Evolutionary conservation across 2,797 vertebrate species (phyloP).

Genomic region (Trachops cirrhosus): DNA sequence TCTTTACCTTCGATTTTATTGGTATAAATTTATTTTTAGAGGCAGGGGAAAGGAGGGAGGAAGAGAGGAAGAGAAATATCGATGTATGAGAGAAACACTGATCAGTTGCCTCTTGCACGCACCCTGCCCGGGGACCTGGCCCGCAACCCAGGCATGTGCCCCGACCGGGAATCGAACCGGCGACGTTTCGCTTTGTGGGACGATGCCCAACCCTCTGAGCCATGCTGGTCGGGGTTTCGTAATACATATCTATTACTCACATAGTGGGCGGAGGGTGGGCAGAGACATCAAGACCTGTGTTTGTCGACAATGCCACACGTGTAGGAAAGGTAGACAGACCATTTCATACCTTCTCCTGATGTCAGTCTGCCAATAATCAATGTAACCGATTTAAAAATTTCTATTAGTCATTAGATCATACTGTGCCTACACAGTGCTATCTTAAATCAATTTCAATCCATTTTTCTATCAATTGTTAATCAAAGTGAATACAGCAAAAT

Average conservation of each 20-base stretch:
- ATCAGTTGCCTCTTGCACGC: too few relatives aligned
- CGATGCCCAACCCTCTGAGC: too few relatives aligned
- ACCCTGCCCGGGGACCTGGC: too few relatives aligned
- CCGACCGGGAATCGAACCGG: too few relatives aligned
- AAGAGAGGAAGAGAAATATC: too few relatives aligned
- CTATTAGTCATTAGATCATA: neutral
- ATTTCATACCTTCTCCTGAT: neutral
- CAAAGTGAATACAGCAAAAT: neutral
- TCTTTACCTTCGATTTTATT: too few relatives aligned
- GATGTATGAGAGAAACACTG: too few relatives aligned
- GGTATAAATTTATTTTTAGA: too few relatives aligned
- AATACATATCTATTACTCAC: neutral
- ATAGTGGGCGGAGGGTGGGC: neutral
- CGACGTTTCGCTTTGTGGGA: too few relatives aligned
- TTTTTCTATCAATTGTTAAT: neutral
- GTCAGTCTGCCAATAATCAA: neutral
- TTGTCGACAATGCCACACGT: neutral
- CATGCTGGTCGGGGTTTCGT: neutral
- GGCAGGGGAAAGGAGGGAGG: too few relatives aligned
- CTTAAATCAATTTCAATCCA: neutral
- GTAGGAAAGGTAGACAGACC: neutral
- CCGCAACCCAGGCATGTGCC: too few relatives aligned
- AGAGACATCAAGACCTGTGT: neutral
- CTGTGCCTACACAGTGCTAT: accelerated
- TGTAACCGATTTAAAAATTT: neutral